These are phyloP conservation scores for Cremastinae sp. DNA, from an alignment of 2,888 invertebrate species.

Conservation along the genomic window DNA sequence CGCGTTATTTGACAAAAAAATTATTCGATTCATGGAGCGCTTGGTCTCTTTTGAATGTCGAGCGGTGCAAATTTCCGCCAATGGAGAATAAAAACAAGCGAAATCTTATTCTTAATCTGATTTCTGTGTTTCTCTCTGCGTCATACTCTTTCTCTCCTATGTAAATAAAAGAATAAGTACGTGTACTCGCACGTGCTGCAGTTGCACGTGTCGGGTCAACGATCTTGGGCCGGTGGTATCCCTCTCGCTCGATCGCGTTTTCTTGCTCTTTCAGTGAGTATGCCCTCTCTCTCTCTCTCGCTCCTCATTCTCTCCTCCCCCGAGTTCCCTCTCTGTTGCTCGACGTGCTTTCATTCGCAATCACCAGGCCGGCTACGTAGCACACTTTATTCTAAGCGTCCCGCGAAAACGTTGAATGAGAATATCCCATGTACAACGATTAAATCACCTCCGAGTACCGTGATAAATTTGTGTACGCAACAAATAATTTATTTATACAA, in stretches of 20 bases:
- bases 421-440: conserved; percentile 1
- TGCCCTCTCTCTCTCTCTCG: conserved; percentile 35
- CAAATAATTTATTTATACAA: neutral
- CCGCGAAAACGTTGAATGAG: conserved; percentile 48
- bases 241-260: conserved; percentile 33
- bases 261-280: conserved; percentile 34
- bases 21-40: too few species aligned
- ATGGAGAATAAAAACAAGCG: too few species aligned
- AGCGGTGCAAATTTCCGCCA: too few species aligned
- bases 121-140: neutral
- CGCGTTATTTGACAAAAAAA: too few species aligned
- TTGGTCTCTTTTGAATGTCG: too few species aligned
- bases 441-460: neutral
- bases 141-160: neutral
- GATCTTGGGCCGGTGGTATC: conserved; percentile 54
- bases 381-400: conserved; percentile 44
- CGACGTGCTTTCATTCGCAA: conserved; percentile 50
- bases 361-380: conserved; percentile 34
- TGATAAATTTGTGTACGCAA: neutral
- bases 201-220: conserved; percentile 66
- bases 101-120: neutral
- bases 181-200: conserved; percentile 64
- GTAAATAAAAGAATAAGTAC: conserved; percentile 32
- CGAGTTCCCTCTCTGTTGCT: conserved; percentile 33
- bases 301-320: conserved; percentile 29